Evolutionary conservation across 2,797 vertebrate species (phyloP).

Genomic region (Phrynocephalus guinanensis): DNA sequence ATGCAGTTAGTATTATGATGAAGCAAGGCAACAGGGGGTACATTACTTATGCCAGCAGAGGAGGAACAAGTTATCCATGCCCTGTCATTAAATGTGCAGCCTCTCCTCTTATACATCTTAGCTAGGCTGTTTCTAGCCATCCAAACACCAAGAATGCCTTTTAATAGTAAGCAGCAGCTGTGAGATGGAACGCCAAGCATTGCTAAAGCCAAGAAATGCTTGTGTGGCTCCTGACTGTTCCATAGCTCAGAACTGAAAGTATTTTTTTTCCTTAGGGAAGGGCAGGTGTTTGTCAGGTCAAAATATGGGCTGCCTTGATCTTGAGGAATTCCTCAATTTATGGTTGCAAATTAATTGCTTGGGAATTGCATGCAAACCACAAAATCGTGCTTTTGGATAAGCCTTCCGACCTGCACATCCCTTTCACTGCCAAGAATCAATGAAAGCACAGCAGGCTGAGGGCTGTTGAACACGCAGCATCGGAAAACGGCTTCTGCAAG

Average conservation of each 20-base stretch:
- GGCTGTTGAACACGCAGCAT: neutral
- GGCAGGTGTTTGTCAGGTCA: neutral
- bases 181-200: neutral
- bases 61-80: neutral
- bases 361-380: slow-evolving; percentile 1
- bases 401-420: neutral
- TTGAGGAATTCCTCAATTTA: neutral
- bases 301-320: neutral
- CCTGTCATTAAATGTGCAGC: neutral
- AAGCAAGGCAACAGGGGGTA: neutral
- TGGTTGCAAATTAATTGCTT: neutral
- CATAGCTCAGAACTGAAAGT: neutral
- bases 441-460: neutral
- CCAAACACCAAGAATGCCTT: neutral
- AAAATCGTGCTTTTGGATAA: neutral
- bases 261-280: no score
- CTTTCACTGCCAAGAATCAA: neutral
- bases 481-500: neutral
- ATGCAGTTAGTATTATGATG: no score
- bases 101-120: neutral
- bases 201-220: neutral
- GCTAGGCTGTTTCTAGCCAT: neutral
- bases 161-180: neutral
- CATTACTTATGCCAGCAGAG: neutral
- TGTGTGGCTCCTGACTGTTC: neutral